Conservation (phyloP, 2,888 invertebrate species). For the Cephonodes hylas region DNA sequence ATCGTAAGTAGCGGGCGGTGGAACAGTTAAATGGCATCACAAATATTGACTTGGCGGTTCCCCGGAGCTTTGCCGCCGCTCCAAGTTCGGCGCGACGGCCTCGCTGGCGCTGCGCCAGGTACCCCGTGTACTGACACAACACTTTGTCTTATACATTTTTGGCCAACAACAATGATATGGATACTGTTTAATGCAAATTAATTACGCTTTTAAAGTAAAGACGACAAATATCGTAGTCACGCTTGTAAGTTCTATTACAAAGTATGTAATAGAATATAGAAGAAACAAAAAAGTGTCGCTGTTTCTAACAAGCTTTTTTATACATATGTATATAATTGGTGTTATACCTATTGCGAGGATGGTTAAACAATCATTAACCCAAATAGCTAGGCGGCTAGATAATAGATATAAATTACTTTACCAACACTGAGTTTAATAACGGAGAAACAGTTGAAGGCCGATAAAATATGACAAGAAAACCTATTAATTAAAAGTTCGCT, state of each 20-base stretch:
- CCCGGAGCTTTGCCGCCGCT: slow-evolving; percentile 41
- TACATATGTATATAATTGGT: not conserved
- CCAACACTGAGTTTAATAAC: slow-evolving; percentile 25
- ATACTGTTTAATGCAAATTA: slow-evolving; percentile 2
- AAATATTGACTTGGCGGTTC: slow-evolving; percentile 71
- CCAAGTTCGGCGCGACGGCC: slow-evolving; percentile 24
- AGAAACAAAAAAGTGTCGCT: not conserved
- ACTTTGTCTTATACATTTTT: slow-evolving; percentile 8
- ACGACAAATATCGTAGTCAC: not conserved
- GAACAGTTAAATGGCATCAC: slow-evolving; percentile 67
- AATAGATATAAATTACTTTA: slow-evolving; percentile 22
- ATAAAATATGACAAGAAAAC: slow-evolving; percentile 30
- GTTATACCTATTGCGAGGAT: too few relatives aligned
- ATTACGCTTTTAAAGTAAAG: not conserved
- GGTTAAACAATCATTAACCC: not conserved
- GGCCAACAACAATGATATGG: slow-evolving; percentile 9
- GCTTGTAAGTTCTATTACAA: not conserved
- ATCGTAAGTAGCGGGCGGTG: slow-evolving; percentile 43
- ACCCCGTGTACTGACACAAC: slow-evolving; percentile 9
- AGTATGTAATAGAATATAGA: not conserved
- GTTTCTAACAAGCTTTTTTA: not conserved
- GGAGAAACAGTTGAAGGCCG: slow-evolving; percentile 20
- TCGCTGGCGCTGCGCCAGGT: slow-evolving; percentile 30
- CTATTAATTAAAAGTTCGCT: slow-evolving; percentile 41
- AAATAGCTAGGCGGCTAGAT: not conserved